Conservation (phyloP, 2,888 invertebrate species). For the Anorthoa munda region DNA sequence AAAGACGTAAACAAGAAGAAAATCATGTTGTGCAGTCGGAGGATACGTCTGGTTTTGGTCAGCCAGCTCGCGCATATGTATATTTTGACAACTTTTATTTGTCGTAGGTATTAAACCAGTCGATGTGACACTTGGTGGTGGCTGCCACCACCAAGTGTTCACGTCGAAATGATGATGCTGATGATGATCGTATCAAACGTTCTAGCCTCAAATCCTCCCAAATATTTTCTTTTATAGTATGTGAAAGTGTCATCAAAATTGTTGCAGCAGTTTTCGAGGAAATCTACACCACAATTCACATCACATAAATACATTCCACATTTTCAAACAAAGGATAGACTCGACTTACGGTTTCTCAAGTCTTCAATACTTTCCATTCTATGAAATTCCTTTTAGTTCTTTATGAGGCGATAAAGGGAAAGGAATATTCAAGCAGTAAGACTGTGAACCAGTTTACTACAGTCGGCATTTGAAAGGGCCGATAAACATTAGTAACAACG, state of each 20-base stretch:
- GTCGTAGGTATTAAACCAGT: no score
- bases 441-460: constrained; percentile 52
- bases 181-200: no score
- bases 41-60: no score
- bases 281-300: not conserved
- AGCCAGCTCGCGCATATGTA: no score
- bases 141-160: no score
- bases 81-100: no score
- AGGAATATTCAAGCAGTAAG: constrained; percentile 37
- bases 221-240: not conserved
- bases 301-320: not conserved
- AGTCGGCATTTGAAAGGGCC: constrained; percentile 46
- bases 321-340: not conserved
- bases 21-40: no score
- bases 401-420: constrained; percentile 26
- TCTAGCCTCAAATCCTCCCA: not conserved
- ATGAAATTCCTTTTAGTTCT: constrained; percentile 28
- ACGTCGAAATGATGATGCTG: no score
- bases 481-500: constrained; percentile 37
- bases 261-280: not conserved
- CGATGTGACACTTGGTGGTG: no score
- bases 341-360: not conserved
- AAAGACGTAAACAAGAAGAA: no score
- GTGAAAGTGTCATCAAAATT: not conserved
- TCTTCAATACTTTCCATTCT: constrained; percentile 20